phyloP scores from a whole-genome alignment of 2,113 vertebrate genomes.

The Oxyruncus cristatus region DNA sequence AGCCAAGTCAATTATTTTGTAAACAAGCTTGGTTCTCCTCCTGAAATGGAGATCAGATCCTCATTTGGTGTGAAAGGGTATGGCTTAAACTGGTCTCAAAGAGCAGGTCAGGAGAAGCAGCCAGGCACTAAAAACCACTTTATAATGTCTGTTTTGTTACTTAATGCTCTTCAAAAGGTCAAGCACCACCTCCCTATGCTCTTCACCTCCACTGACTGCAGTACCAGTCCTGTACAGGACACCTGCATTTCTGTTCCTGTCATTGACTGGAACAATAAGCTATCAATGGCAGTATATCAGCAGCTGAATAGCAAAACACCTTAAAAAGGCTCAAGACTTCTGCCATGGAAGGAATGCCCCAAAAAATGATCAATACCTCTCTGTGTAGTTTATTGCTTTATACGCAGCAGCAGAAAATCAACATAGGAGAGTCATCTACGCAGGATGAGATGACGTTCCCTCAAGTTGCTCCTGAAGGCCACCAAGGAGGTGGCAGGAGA shows the following conservation, averaged over 20 bases:
- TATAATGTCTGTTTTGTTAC: neutral
- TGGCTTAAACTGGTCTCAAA: neutral
- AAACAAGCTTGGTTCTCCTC: neutral
- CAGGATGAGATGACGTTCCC: neutral
- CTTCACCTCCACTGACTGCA: neutral
- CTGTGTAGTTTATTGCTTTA: neutral
- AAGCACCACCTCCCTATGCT: neutral
- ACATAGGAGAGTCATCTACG: neutral
- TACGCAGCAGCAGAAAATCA: neutral
- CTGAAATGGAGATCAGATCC: neutral
- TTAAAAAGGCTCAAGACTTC: neutral
- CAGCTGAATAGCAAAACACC: neutral
- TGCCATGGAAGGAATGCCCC: neutral
- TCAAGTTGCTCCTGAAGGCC: neutral
- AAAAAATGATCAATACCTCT: neutral
- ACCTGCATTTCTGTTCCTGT: neutral
- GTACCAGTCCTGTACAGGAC: neutral
- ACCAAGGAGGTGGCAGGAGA: neutral
- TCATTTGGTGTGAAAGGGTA: neutral
- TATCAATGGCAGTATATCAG: neutral
- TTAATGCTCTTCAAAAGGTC: neutral
- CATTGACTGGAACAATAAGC: neutral
- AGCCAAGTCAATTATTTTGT: neutral
- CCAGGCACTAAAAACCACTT: neutral
- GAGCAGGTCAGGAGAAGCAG: neutral